Evolutionary conservation across 2,888 invertebrate genomes (phyloP).

Genomic region (Idaea straminata): DNA sequence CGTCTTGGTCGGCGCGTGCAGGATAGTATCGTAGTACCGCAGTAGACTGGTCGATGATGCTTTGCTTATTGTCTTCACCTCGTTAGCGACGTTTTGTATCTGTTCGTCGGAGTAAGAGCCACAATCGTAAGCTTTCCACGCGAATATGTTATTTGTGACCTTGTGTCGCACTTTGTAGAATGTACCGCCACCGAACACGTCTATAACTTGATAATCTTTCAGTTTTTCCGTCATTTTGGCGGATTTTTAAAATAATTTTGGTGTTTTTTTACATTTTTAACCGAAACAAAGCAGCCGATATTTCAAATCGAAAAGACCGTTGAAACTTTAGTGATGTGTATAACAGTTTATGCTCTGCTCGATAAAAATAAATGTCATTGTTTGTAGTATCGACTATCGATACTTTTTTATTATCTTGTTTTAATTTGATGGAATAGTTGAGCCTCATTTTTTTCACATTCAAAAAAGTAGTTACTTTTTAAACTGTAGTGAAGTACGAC

Average conservation of each 20-base stretch:
- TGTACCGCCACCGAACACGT: constrained; percentile 71
- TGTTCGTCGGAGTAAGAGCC: constrained; percentile 63
- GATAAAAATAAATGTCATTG: constrained; percentile 6
- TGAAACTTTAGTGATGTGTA: constrained; percentile 51
- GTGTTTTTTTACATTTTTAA: constrained; percentile 61
- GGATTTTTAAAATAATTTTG: constrained; percentile 24
- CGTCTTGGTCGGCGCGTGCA: constrained; percentile 70
- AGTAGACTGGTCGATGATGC: constrained; percentile 58
- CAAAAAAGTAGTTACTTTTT: no score
- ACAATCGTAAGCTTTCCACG: constrained; percentile 75
- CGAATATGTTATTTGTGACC: constrained; percentile 73
- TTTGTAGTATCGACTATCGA: constrained; percentile 17
- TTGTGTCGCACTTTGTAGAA: constrained; percentile 78
- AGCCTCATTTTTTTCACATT: no score
- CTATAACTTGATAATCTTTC: constrained; percentile 74
- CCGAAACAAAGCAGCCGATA: constrained; percentile 64
- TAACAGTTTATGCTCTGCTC: constrained; percentile 5
- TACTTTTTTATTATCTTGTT: no score
- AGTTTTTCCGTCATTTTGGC: constrained; percentile 65
- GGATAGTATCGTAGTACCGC: constrained; percentile 69
- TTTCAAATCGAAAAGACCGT: constrained; percentile 64
- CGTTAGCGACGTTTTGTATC: constrained; percentile 65
- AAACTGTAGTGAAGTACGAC: no score
- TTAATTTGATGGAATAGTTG: no score
- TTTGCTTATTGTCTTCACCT: constrained; percentile 67